A percentile compares a stretch with the other conserved stretches of the same genome.
Conservation (phyloP, 2,113 vertebrate genomes). For the Bambusicola thoracicus region DNA sequence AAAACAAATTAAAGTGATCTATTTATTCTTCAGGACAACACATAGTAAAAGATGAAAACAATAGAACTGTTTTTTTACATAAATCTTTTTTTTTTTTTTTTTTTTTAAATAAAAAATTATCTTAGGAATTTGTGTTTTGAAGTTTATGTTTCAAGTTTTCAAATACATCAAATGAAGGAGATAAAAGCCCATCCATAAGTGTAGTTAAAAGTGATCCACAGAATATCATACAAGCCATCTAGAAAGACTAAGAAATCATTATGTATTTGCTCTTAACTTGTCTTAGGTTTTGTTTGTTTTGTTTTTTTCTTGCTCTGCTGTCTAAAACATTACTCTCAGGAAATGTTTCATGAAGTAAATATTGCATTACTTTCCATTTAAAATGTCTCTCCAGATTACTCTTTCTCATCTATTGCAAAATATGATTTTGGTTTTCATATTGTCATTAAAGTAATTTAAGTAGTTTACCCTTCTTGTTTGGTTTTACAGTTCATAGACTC, state of each 20-base stretch:
- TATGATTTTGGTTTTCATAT: background rate
- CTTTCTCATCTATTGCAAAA: background rate
- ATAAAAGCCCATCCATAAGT: background rate
- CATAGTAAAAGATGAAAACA: no score
- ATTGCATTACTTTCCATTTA: background rate
- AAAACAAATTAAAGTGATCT: background rate
- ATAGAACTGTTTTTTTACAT: no score
- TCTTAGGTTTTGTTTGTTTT: background rate
- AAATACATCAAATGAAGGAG: background rate
- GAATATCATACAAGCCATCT: fast-evolving
- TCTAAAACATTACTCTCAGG: background rate
- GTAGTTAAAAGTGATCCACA: background rate
- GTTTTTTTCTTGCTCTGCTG: background rate
- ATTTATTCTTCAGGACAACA: background rate
- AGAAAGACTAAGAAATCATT: background rate
- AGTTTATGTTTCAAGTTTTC: background rate
- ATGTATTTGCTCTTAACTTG: background rate
- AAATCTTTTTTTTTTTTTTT: no score
- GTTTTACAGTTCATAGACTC: background rate
- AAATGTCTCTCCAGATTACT: background rate
- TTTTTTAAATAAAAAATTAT: no score
- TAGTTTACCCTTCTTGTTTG: background rate
- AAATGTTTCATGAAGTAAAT: background rate
- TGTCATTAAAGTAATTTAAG: background rate
- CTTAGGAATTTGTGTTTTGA: no score